Conservation (phyloP, 2,797 vertebrate species). For the Sphenodon punctatus region DNA sequence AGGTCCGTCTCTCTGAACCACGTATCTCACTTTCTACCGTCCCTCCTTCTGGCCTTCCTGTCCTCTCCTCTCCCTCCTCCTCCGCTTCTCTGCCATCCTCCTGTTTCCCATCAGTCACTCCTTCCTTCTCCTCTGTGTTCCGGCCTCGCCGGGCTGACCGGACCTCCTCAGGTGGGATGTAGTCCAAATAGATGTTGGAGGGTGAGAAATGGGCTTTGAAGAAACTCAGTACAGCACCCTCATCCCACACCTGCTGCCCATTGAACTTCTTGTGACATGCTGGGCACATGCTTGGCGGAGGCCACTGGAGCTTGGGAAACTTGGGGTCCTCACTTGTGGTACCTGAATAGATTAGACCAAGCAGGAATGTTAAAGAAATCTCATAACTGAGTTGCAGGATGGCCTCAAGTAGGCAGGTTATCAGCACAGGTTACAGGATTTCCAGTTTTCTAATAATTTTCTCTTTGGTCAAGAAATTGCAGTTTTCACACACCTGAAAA, state of each 20-base stretch:
- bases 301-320: conserved; percentile 95
- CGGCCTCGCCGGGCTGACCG: conserved; percentile 41
- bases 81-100: conserved; percentile 4
- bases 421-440: too few relatives aligned
- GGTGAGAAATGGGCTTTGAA: conserved; percentile 81
- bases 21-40: not conserved
- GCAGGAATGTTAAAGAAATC: not conserved
- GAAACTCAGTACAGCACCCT: conserved; percentile 75
- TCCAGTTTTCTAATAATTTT: too few relatives aligned
- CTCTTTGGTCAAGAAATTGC: too few relatives aligned
- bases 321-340: conserved; percentile 86
- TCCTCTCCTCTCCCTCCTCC: not conserved
- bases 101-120: conserved; percentile 18
- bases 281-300: conserved; percentile 80
- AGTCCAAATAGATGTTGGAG: conserved; percentile 71
- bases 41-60: not conserved
- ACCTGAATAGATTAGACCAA: conserved; percentile 70
- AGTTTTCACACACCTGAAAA: too few relatives aligned
- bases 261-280: conserved; percentile 78
- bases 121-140: not conserved
- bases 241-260: conserved; percentile 80
- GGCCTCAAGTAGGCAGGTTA: not conserved
- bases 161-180: conserved; percentile 57
- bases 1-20: not conserved
- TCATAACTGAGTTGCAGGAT: not conserved